Base-by-base conservation (phyloP, 2,797 vertebrate species). In the Myotis daubentonii region DNA sequence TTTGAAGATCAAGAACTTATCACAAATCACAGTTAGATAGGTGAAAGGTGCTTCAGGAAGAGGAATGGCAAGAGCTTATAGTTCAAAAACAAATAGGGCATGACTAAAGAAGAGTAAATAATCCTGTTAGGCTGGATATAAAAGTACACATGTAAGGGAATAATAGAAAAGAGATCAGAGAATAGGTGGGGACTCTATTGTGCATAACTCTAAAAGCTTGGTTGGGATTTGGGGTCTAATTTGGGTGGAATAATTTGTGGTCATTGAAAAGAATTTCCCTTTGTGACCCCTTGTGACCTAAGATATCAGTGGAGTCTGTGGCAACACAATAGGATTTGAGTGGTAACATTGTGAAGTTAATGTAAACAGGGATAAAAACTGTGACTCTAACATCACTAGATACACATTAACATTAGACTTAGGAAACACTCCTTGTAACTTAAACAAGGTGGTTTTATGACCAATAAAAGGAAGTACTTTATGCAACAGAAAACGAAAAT, bases 401-500 rank as follows among this genome's bases (percentile, higher is more conserved):
- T 3, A 91, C 80, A 89, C 51, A 87, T 89, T 81, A 82, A 22
- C 38, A 33, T 23, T 78, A 85, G 6, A 75, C 53, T 36, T 74
- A 25, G n/a, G 51, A 28, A 86, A 78, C 23, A 89, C 44, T 65
- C 60, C 79, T 89, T 89, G 49, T 44, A 84, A 15, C 5, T 89
- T 78, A 76, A 91, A 72, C 47, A 76, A 82, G 11, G 30, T 89
- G 12, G 20, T 81, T 89, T 95, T 84, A 74, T 89, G 36, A 55
- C 16, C 80, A 78, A 72, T 62, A 74, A 2, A 36, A 87, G 49
- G 51, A 96, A 83, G 23, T 91, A 53, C 12, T 83, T 95, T 71
- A 81, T 36, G 70, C 44, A 94, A 81, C 57, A 83, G 8, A 55
- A 91, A 94, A 87, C 94, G 89, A 83, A 94, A 95, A 83, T 70